Conservation (phyloP, 2,113 vertebrate genomes). For the Rostratula benghalensis region DNA sequence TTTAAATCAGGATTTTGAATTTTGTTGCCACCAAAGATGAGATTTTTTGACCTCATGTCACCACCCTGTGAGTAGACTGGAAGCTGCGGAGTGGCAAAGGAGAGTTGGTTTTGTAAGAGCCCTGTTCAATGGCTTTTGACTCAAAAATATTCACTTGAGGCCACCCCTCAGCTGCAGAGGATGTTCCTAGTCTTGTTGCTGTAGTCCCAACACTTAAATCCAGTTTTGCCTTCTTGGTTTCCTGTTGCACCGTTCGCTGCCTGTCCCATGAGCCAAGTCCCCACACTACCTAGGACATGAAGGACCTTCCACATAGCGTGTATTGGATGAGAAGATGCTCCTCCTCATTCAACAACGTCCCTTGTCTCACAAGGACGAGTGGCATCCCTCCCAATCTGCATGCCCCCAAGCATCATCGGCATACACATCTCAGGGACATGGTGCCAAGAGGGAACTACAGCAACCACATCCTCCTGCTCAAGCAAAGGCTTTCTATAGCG, state of each 20-base stretch:
- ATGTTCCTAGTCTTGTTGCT: neutral
- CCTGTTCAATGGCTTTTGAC: neutral
- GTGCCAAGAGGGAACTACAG: neutral
- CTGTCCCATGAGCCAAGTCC: neutral
- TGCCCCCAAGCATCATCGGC: neutral
- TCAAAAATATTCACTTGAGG: neutral
- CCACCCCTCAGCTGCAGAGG: neutral
- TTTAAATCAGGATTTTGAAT: neutral
- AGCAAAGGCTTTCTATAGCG: neutral
- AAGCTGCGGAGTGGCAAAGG: rapidly evolving
- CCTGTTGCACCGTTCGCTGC: neutral
- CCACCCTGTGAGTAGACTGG: rapidly evolving
- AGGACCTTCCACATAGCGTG: neutral
- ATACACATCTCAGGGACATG: rapidly evolving
- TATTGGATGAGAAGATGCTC: neutral
- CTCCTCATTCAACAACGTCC: neutral
- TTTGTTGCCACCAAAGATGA: neutral
- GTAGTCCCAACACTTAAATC: neutral
- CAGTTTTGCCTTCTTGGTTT: neutral
- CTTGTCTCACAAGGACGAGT: rapidly evolving
- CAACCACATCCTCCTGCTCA: neutral
- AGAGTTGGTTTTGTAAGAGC: neutral
- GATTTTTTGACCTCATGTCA: neutral
- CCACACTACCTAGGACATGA: rapidly evolving
- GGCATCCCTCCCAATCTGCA: rapidly evolving